A percentile compares a stretch with the other conserved stretches of the same genome.
Evolutionary conservation across 2,113 vertebrate species (phyloP).

Genomic region (Coreoperca whiteheadi): DNA sequence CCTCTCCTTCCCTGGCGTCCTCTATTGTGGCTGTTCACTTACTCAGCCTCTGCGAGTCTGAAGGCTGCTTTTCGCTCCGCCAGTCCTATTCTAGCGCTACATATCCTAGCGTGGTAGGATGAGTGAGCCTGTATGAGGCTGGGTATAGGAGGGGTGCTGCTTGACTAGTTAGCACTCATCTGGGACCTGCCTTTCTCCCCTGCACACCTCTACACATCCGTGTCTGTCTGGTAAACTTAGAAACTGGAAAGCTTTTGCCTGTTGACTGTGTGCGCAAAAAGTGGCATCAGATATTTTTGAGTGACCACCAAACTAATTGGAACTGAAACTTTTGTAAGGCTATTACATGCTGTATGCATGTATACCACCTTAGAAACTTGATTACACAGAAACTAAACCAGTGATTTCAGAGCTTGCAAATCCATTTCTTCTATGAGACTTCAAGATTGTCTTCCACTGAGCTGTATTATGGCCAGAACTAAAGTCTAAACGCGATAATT

Average conservation of each 20-base stretch:
- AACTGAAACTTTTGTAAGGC: constrained; percentile 23
- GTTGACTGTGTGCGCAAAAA: constrained; percentile 36
- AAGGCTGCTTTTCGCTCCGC: constrained; percentile 69
- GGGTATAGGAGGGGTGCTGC: constrained; percentile 45
- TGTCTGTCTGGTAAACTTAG: constrained; percentile 14
- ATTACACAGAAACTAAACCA: constrained; percentile 24
- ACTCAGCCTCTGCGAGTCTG: constrained; percentile 59
- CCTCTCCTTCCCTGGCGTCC: constrained; percentile 51
- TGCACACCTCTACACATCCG: constrained; percentile 43
- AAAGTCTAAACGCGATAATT: constrained; percentile 21
- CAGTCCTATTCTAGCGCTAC: constrained; percentile 56
- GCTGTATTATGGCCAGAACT: constrained; percentile 16
- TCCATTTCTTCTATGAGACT: constrained; percentile 26
- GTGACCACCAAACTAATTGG: constrained; percentile 47
- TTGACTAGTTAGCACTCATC: constrained; percentile 64
- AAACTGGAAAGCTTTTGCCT: constrained; percentile 9
- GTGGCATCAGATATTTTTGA: constrained; percentile 41
- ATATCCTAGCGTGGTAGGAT: constrained; percentile 39
- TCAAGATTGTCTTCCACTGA: constrained; percentile 30
- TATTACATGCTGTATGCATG: constrained; percentile 13
- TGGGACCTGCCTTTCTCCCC: constrained; percentile 36
- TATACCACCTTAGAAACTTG: constrained; percentile 7
- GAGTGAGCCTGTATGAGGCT: constrained; percentile 52
- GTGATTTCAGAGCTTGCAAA: constrained; percentile 33
- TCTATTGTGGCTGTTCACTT: constrained; percentile 71